Evolutionary conservation across 2,113 vertebrate genomes (phyloP).

Genomic region (Gadus chalcogrammus): DNA sequence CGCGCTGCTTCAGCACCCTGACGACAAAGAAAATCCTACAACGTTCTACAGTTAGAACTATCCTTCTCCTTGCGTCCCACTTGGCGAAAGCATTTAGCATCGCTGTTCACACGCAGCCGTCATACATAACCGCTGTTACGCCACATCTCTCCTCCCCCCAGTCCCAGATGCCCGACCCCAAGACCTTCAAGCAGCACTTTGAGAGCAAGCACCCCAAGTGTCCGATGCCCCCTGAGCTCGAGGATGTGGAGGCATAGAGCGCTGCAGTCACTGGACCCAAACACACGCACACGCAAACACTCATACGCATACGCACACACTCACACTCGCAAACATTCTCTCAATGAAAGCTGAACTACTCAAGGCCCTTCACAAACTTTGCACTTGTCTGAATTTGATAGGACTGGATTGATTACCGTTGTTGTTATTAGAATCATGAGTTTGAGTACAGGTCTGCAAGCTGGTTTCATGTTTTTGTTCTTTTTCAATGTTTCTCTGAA

Average conservation of each 20-base stretch:
- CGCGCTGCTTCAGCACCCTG: too few relatives aligned
- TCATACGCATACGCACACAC: too few relatives aligned
- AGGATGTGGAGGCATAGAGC: conserved; percentile 69
- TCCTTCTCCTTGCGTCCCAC: too few relatives aligned
- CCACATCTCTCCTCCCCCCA: conserved; percentile 31
- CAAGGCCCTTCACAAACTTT: conserved; percentile 34
- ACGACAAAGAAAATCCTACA: too few relatives aligned
- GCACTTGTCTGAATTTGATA: conserved; percentile 36
- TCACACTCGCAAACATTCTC: too few relatives aligned
- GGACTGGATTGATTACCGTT: conserved; percentile 28
- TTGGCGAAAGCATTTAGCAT: too few relatives aligned
- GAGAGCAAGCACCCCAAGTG: conserved; percentile 79
- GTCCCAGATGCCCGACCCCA: conserved; percentile 80
- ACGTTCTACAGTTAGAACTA: too few relatives aligned
- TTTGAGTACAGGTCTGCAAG: neutral
- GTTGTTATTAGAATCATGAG: neutral
- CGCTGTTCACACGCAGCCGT: too few relatives aligned
- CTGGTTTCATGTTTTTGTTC: too few relatives aligned
- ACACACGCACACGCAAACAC: too few relatives aligned
- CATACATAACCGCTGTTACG: neutral
- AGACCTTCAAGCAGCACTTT: conserved; percentile 80
- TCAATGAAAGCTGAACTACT: conserved; percentile 28
- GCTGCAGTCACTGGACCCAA: neutral
- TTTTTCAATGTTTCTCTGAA: too few relatives aligned
- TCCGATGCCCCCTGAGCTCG: conserved; percentile 72